phyloP scores from a whole-genome alignment of 2,888 invertebrate species.

The Hoplodrina ambigua region DNA sequence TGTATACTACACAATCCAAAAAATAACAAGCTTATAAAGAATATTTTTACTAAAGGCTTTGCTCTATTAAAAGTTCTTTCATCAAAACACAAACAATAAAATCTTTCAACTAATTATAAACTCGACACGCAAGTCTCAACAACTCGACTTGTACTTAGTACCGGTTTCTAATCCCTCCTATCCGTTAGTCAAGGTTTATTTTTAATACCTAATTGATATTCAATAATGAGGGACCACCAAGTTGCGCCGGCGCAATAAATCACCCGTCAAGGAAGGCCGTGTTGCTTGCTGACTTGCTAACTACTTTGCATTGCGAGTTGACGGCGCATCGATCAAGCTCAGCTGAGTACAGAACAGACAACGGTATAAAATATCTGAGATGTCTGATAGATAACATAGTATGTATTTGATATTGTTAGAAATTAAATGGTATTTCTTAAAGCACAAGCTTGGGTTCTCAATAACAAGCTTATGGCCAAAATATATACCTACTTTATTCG shows the following conservation, averaged over 20 bases:
- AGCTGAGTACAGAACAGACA: conserved; percentile 29
- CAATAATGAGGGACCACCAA: conserved; percentile 70
- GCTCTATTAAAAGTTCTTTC: background rate
- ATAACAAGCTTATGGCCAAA: background rate
- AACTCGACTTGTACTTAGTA: conserved; percentile 40
- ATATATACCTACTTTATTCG: no score
- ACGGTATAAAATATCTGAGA: conserved; percentile 56
- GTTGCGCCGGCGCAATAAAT: conserved; percentile 65
- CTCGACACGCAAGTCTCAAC: conserved; percentile 8
- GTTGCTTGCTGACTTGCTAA: conserved; percentile 65
- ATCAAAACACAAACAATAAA: conserved; percentile 2
- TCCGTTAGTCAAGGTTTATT: conserved; percentile 56
- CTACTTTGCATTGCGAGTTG: conserved; percentile 65
- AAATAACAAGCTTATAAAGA: background rate
- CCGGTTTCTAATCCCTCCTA: conserved; percentile 55
- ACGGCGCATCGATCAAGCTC: conserved; percentile 63
- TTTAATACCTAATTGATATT: conserved; percentile 67
- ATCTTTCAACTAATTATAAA: conserved; percentile 3
- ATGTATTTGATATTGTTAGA: background rate
- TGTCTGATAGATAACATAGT: conserved; percentile 27
- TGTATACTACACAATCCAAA: background rate
- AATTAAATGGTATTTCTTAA: conserved; percentile 7
- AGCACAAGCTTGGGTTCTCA: background rate
- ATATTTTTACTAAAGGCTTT: background rate
- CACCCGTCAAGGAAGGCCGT: conserved; percentile 66